Evolutionary conservation across 2,113 vertebrate species (phyloP).

Genomic region (Chloropsis cyanopogon): DNA sequence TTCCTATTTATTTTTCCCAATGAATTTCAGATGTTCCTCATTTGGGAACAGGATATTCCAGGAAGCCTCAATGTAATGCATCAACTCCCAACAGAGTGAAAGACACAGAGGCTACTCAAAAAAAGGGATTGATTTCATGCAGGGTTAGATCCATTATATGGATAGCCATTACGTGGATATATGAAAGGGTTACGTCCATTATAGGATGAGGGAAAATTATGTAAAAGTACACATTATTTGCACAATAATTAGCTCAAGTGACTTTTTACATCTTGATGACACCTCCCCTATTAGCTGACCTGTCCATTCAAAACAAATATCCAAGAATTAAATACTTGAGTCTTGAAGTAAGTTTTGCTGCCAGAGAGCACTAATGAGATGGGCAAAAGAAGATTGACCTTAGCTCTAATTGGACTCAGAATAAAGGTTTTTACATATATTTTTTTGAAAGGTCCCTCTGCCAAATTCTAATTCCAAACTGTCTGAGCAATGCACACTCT

Average conservation of each 20-base stretch:
- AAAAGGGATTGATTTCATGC: background rate
- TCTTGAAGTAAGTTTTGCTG: background rate
- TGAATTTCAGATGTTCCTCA: background rate
- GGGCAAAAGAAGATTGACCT: conserved; percentile 33
- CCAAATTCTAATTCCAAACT: conserved; percentile 36
- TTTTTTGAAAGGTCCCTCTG: conserved; percentile 11
- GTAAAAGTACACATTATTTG: background rate
- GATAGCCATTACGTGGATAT: background rate
- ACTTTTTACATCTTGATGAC: background rate
- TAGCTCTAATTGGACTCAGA: conserved; percentile 28
- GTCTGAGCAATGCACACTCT: conserved; percentile 7
- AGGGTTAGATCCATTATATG: background rate
- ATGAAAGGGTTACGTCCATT: background rate
- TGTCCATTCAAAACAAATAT: background rate
- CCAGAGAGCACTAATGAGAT: conserved; percentile 9
- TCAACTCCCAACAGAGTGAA: background rate
- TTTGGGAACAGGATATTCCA: background rate
- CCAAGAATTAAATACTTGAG: background rate
- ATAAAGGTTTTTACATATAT: conserved; percentile 11
- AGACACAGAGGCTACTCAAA: background rate
- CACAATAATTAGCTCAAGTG: background rate
- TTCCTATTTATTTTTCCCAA: background rate
- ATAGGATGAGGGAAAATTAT: rapidly evolving
- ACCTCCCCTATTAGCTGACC: background rate
- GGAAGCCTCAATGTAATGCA: background rate